Percentiles rank a stretch among this genome's conserved stretches.
Evolutionary conservation across 2,888 invertebrate species (phyloP).

Genomic region (Rotaria sp.): DNA sequence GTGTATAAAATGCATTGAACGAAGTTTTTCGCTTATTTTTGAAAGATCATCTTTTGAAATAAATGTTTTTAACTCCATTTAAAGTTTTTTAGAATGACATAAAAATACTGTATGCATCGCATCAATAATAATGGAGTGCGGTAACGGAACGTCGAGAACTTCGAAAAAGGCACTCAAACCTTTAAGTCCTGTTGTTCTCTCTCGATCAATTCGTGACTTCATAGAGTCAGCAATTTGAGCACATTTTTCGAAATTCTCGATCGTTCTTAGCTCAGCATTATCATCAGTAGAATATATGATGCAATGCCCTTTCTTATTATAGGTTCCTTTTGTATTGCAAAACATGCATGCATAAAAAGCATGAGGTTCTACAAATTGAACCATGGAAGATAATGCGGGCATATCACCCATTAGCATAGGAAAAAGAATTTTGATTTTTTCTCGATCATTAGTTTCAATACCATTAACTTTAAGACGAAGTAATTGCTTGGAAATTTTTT

Average conservation of each 20-base stretch:
- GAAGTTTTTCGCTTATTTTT: background rate
- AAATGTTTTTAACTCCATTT: background rate
- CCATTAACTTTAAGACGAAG: background rate
- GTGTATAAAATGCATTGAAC: background rate
- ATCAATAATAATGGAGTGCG: background rate
- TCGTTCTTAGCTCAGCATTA: background rate
- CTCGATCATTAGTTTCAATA: background rate
- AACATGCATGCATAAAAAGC: conserved; percentile 7
- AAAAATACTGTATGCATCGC: conserved; percentile 14
- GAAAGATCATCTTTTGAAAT: background rate
- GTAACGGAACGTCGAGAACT: background rate
- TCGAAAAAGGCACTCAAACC: background rate
- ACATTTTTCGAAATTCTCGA: background rate
- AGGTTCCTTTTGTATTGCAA: background rate
- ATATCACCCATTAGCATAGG: background rate
- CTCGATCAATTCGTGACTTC: background rate
- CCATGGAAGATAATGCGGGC: background rate
- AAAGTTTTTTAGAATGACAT: conserved; percentile 3
- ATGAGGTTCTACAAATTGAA: background rate
- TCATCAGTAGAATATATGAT: background rate
- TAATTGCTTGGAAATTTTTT: background rate
- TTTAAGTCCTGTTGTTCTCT: background rate
- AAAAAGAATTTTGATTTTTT: background rate
- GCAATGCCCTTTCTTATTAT: background rate
- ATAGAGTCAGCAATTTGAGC: background rate